phyloP scores from a whole-genome alignment of 2,888 invertebrate species.

The Drosophila neonasuta region DNA sequence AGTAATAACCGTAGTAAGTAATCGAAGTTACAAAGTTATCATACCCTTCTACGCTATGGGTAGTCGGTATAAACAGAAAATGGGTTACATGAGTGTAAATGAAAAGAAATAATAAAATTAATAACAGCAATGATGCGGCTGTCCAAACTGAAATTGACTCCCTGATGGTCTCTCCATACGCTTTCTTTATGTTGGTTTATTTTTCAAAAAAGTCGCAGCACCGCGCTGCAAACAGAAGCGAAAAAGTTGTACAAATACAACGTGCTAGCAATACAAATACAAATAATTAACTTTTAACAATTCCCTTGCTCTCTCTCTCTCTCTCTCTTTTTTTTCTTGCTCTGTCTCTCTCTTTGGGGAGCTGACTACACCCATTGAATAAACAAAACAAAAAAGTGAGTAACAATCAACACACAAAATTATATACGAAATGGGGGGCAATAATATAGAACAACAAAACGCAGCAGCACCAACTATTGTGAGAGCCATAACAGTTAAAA shows the following conservation, averaged over 20 bases:
- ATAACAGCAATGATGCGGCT: slow-evolving; percentile 18
- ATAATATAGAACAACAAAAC: slow-evolving; percentile 57
- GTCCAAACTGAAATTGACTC: slow-evolving; percentile 55
- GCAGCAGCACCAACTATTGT: slow-evolving; percentile 37
- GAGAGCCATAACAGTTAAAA: slow-evolving; percentile 68
- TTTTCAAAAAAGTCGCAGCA: slow-evolving; percentile 56
- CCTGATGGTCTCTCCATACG: slow-evolving; percentile 27
- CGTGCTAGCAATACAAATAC: slow-evolving; percentile 70
- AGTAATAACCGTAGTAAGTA: too few species aligned
- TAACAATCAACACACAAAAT: slow-evolving; percentile 45
- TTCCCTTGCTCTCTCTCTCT: slow-evolving; percentile 28
- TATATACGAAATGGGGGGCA: slow-evolving; percentile 41
- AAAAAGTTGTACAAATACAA: slow-evolving; percentile 73
- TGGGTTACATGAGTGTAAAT: slow-evolving; percentile 32
- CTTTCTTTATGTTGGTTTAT: slow-evolving; percentile 18
- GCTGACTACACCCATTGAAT: slow-evolving; percentile 61
- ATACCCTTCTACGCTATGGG: too few species aligned
- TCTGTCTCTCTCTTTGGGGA: slow-evolving; percentile 12
- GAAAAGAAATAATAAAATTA: slow-evolving; percentile 22
- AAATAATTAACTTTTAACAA: slow-evolving; percentile 75
- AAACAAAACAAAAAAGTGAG: slow-evolving; percentile 51
- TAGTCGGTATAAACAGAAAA: background rate
- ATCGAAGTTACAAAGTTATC: too few species aligned
- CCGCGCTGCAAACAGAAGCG: slow-evolving; percentile 30
- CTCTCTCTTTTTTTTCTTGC: slow-evolving; percentile 2